Evolutionary conservation across 2,797 vertebrate genomes (phyloP).

Genomic region (Acanthiza pusilla): DNA sequence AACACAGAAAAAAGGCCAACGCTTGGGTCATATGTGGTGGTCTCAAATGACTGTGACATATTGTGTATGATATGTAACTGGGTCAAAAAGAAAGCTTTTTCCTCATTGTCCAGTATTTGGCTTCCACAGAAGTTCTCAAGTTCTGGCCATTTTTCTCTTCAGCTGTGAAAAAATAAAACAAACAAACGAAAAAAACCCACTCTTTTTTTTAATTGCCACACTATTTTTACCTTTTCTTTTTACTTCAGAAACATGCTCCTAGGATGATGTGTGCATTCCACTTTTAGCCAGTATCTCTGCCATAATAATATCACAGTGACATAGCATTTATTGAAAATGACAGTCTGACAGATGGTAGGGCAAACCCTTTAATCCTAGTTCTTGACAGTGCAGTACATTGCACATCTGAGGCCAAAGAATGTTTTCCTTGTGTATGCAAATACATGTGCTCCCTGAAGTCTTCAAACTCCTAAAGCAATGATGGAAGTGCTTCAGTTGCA

Average conservation of each 20-base stretch:
- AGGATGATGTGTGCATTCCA: neutral
- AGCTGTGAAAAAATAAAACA: neutral
- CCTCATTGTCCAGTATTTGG: neutral
- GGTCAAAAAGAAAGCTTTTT: neutral
- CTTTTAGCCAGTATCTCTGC: neutral
- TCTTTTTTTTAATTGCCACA: neutral
- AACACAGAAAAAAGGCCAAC: neutral
- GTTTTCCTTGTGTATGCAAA: neutral
- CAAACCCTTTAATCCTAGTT: constrained; percentile 25
- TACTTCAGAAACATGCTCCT: neutral
- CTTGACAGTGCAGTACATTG: neutral
- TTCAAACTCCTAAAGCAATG: neutral
- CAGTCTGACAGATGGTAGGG: constrained; percentile 32
- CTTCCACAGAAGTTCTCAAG: neutral
- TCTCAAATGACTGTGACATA: neutral
- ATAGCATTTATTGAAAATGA: constrained; percentile 34
- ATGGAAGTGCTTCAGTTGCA: neutral
- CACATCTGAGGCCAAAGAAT: neutral
- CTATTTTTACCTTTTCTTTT: neutral
- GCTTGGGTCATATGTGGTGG: neutral
- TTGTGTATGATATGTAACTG: neutral
- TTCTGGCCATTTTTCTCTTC: neutral
- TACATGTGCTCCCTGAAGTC: neutral
- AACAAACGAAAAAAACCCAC: rapidly evolving
- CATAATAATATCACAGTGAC: neutral